A percentile compares a stretch with the other conserved stretches of the same genome.
Evolutionary conservation across 2,113 vertebrate species (phyloP).

Genomic region (Tetraodon nigroviridis): DNA sequence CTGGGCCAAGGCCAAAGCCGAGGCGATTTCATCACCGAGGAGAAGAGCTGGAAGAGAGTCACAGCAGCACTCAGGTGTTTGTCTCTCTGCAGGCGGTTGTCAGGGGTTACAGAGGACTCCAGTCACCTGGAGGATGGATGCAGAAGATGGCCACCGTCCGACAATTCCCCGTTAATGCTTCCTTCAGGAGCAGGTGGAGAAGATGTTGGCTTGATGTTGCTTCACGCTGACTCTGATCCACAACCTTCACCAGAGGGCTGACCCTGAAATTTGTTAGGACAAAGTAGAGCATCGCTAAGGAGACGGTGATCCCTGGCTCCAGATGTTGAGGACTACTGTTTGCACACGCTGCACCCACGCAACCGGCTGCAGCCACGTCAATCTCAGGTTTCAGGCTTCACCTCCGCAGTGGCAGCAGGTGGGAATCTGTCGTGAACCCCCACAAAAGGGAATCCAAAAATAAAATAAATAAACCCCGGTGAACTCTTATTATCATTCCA

Average conservation of each 20-base stretch:
- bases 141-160: conserved; percentile 53
- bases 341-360: too few species aligned
- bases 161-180: conserved; percentile 55
- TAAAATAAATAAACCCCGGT: too few species aligned
- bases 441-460: too few species aligned
- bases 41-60: conserved; percentile 22
- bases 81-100: background rate
- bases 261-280: conserved; percentile 51
- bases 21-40: conserved; percentile 46
- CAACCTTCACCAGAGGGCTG: conserved; percentile 52
- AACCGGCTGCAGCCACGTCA: too few species aligned
- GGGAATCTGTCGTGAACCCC: too few species aligned
- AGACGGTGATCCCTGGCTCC: too few species aligned
- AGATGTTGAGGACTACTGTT: too few species aligned
- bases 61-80: background rate
- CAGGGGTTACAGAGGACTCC: background rate
- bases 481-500: too few species aligned
- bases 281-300: background rate
- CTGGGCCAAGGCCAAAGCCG: conserved; percentile 59
- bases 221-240: conserved; percentile 39
- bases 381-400: too few species aligned
- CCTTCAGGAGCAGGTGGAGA: conserved; percentile 44
- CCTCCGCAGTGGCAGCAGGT: too few species aligned
- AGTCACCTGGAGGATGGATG: conserved; percentile 51
- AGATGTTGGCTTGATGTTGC: conserved; percentile 17